These are phyloP conservation scores for Elmis aenea DNA, from an alignment of 2,888 invertebrate genomes.

Conservation along the genomic window DNA sequence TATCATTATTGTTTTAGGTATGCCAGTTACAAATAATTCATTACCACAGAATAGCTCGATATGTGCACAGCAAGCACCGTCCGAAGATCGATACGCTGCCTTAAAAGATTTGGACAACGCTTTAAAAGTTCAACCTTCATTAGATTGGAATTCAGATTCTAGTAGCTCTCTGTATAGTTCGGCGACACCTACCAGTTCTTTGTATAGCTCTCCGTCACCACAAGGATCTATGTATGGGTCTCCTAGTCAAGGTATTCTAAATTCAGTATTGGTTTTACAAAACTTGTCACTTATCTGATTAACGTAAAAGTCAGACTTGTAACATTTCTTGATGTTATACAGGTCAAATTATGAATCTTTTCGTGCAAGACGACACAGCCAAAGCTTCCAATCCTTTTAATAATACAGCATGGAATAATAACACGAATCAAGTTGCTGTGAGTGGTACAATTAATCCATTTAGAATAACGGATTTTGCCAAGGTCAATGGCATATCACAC, in stretches of 20 bases:
- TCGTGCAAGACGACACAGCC: slow-evolving; percentile 31
- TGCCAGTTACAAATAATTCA: no score
- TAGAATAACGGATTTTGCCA: slow-evolving; percentile 27
- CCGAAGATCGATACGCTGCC: slow-evolving; percentile 91
- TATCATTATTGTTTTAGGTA: no score
- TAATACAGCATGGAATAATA: slow-evolving; percentile 13
- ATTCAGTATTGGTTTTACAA: no score
- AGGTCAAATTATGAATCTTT: slow-evolving; percentile 42
- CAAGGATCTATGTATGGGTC: slow-evolving; percentile 44
- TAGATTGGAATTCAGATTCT: slow-evolving; percentile 41
- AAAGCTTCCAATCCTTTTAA: slow-evolving; percentile 29
- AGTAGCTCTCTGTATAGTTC: slow-evolving; percentile 44
- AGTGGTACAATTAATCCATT: slow-evolving; percentile 36
- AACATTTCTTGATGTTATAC: slow-evolving; percentile 15
- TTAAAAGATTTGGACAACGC: slow-evolving; percentile 87
- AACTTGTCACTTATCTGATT: no score
- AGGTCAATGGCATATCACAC: slow-evolving; percentile 19
- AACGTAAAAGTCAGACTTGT: no score
- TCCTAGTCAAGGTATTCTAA: slow-evolving; percentile 48
- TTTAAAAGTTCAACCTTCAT: slow-evolving; percentile 54
- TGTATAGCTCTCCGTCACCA: slow-evolving; percentile 44
- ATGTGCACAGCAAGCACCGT: no score
- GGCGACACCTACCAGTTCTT: slow-evolving; percentile 39
- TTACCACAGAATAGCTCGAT: no score
- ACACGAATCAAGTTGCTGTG: slow-evolving; percentile 3